Percentiles rank a stretch among this genome's conserved stretches.
phyloP scores from a whole-genome alignment of 2,888 invertebrate species.

The Rhyacophila evoluta region DNA sequence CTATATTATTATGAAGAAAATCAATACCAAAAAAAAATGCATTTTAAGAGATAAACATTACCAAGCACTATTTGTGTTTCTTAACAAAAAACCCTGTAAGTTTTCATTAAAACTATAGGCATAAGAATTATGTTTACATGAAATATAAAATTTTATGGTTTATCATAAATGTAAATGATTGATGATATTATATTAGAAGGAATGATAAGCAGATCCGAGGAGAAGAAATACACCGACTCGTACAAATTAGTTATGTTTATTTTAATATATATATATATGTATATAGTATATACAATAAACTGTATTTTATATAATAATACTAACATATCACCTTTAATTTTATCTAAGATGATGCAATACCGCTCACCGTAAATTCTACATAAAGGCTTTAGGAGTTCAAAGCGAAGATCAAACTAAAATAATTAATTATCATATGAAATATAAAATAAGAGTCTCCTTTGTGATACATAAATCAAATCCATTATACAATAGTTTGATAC shows the following conservation, averaged over 20 bases:
- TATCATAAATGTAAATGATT: too few species aligned
- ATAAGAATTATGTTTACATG: too few species aligned
- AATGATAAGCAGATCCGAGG: conserved; percentile 21
- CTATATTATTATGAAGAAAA: too few species aligned
- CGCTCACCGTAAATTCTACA: background rate
- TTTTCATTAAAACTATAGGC: too few species aligned
- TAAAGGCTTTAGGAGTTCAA: conserved; percentile 8
- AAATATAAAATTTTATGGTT: too few species aligned
- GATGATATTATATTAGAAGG: too few species aligned
- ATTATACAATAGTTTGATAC: background rate
- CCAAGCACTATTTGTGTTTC: too few species aligned
- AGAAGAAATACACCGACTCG: conserved; percentile 42
- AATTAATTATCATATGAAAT: background rate
- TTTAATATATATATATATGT: conserved; percentile 38
- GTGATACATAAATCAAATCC: conserved; percentile 1
- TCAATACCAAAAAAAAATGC: too few species aligned
- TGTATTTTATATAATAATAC: conserved; percentile 13
- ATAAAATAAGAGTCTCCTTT: background rate
- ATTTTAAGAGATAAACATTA: too few species aligned
- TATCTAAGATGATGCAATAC: background rate
- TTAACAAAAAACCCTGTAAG: too few species aligned
- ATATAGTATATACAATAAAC: conserved; percentile 50
- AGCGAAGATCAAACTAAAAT: conserved; percentile 10
- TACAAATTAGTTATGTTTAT: conserved; percentile 49
- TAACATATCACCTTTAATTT: conserved; percentile 28